Evolutionary conservation across 1,140 invertebrate genomes (phyloP).

Genomic region (Drosophila parabipectinata): DNA sequence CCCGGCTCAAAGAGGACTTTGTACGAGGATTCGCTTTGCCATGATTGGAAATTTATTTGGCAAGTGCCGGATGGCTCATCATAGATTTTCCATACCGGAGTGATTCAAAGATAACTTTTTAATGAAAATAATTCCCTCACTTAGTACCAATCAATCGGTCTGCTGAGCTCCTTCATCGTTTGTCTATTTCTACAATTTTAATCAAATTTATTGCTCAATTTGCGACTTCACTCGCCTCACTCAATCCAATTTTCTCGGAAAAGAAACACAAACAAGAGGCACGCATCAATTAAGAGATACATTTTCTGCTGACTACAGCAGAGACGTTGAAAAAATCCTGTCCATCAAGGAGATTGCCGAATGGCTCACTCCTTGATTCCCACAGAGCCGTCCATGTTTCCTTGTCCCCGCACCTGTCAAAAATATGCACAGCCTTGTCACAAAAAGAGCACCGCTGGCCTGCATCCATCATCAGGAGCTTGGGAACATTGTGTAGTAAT

Average conservation of each 20-base stretch:
- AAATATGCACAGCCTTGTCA: background rate
- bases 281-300: constrained; percentile 42
- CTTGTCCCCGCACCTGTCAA: constrained; percentile 17
- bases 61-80: constrained; percentile 6
- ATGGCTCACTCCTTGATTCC: constrained; percentile 25
- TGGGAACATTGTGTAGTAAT: constrained; percentile 28
- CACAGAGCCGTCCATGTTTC: constrained; percentile 18
- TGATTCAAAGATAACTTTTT: background rate
- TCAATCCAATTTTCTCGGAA: constrained; percentile 40
- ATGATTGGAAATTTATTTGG: constrained; percentile 13
- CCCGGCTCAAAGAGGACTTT: constrained; percentile 33
- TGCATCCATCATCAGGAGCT: constrained; percentile 1
- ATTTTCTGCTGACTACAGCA: constrained; percentile 30
- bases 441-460: background rate
- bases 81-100: background rate
- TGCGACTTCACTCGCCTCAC: constrained; percentile 40
- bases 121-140: background rate
- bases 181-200: constrained; percentile 26
- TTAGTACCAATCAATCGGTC: background rate
- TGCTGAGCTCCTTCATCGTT: constrained; percentile 1
- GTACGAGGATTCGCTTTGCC: constrained; percentile 29
- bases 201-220: constrained; percentile 59
- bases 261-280: constrained; percentile 12
- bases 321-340: background rate
- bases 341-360: constrained; percentile 37